Percentiles rank a stretch among this genome's conserved stretches.
phyloP scores from a whole-genome alignment of 2,797 vertebrate genomes.

The Toxotes lorentzi region DNA sequence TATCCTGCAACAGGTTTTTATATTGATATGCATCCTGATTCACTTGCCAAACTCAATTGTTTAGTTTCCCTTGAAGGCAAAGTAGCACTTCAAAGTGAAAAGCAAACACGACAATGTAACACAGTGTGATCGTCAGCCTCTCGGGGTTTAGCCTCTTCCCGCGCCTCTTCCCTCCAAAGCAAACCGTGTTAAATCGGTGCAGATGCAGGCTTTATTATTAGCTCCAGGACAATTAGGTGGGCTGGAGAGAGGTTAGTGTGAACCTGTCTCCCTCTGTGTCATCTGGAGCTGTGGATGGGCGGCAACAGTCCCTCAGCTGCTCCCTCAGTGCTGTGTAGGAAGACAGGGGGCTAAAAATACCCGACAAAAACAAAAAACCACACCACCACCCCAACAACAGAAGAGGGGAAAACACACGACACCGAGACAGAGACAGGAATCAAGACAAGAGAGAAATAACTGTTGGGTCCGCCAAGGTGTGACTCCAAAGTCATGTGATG shows the following conservation, averaged over 20 bases:
- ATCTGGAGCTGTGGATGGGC: slow-evolving; percentile 60
- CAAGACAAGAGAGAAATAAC: neutral
- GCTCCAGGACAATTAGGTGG: slow-evolving; percentile 65
- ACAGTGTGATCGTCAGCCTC: slow-evolving; percentile 8
- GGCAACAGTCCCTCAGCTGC: slow-evolving; percentile 67
- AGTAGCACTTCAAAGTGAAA: slow-evolving; percentile 43
- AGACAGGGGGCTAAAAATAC: slow-evolving; percentile 79
- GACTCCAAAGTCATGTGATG: neutral
- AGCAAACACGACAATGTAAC: slow-evolving; percentile 32
- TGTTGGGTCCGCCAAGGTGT: neutral
- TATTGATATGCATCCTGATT: slow-evolving; percentile 9
- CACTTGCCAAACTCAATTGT: neutral
- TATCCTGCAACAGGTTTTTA: neutral
- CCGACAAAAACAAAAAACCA: slow-evolving; percentile 56
- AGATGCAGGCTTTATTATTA: slow-evolving; percentile 61
- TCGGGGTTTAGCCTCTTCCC: slow-evolving; percentile 8
- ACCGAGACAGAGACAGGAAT: slow-evolving; percentile 4
- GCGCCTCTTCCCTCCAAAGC: slow-evolving; percentile 28
- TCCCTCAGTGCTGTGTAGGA: slow-evolving; percentile 42
- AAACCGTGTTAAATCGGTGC: slow-evolving; percentile 39
- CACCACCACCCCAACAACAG: slow-evolving; percentile 47
- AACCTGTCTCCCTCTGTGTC: slow-evolving; percentile 61
- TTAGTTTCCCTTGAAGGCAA: slow-evolving; percentile 28
- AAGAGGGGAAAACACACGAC: neutral
- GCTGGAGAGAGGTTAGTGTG: slow-evolving; percentile 53